Base-by-base conservation (phyloP, 2,888 invertebrate species). In the Agrilus biguttatus region DNA sequence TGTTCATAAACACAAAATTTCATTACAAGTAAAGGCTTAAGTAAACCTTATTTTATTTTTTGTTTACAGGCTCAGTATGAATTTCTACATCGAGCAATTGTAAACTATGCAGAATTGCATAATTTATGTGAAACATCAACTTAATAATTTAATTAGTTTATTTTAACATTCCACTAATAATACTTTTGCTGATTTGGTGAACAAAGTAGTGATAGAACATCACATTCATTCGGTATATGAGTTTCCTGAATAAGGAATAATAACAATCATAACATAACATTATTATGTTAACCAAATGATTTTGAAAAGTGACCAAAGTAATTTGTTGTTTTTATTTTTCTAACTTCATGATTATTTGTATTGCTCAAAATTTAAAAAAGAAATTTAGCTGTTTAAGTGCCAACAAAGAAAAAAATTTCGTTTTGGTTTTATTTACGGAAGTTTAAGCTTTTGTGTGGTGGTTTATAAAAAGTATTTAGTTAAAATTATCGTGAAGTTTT, bases 81-180 rank as follows among this genome's bases (percentile, higher is more conserved):
- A 75, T 90, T 90, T 71, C 75, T 91, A 57, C 86, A 91, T 72
- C 83, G 89, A 71, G 89, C 88, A 65, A 84, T 90, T 67, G 76
- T 87, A 52, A 88, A 88, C 71, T 89, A 89, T 63, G 82, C 86
- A 51, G 88, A 89, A 66, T 76, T 89, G 53, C 88, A 88, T 70
- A 83, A 83, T 66, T 69, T 87, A 49, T 73, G 78, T 42, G 80
- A 80, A 45, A 55, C 55, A 49, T 63, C 58, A 59, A 53, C 51
- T 23, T 40, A 28, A 37, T 42, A 17, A 14, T 37, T 32, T 14
- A 23, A 32, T 42, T 40, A 36, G 38, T 28, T 28, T 28, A 14
- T 42, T 47, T 45, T 46, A 36, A 48, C 48, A 48, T 48, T 48
- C 48, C 48, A 28, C 28, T 28, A 28, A 28, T 10, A 3, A 3